These are phyloP conservation scores for Podiceps cristatus DNA, from an alignment of 2,113 vertebrate species.

Conservation along the genomic window DNA sequence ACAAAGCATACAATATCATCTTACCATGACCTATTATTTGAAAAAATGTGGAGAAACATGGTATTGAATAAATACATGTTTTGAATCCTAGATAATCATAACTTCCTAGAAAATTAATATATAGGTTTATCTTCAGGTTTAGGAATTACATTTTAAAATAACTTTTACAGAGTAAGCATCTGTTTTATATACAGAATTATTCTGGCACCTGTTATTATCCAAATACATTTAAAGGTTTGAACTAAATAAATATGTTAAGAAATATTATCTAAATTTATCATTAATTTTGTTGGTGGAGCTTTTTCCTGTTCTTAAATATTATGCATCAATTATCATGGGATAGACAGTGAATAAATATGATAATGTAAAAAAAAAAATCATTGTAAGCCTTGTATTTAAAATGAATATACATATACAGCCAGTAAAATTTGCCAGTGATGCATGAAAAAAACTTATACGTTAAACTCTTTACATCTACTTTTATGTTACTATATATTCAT, in stretches of 20 bases:
- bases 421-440: constrained; percentile 28
- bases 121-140: not conserved
- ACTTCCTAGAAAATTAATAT: not conserved
- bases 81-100: not conserved
- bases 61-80: not conserved
- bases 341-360: not conserved
- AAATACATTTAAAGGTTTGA: not conserved
- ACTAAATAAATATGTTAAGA: not conserved
- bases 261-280: not conserved
- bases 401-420: not conserved
- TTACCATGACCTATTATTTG: not conserved
- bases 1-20: not conserved
- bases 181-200: not conserved
- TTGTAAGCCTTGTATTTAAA: constrained; percentile 19
- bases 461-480: constrained; percentile 51
- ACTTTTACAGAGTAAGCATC: not conserved
- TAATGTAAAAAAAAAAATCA: not conserved
- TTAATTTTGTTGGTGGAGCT: not conserved
- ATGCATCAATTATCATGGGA: not conserved
- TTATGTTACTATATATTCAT: constrained; percentile 63
- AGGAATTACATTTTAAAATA: not conserved
- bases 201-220: not conserved
- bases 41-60: not conserved
- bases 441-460: constrained; percentile 31
- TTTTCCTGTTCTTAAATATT: not conserved